phyloP scores from a whole-genome alignment of 2,113 vertebrate species.

The Hipposideros armiger region DNA sequence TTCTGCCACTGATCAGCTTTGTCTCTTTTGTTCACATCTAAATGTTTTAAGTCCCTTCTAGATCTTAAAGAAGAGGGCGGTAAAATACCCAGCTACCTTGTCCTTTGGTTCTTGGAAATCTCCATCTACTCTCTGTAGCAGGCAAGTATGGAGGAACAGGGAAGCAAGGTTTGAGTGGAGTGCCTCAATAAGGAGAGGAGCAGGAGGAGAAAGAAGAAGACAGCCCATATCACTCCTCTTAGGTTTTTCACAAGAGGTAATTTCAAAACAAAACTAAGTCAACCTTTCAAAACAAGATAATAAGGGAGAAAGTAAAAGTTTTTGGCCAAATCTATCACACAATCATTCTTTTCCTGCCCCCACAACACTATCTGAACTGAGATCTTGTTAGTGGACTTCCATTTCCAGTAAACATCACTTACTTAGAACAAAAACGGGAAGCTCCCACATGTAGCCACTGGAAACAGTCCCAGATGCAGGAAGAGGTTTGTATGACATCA shows the following conservation, averaged over 20 bases:
- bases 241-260: constrained; percentile 32
- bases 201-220: background rate
- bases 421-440: constrained; percentile 79
- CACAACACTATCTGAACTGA: constrained; percentile 71
- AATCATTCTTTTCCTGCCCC: constrained; percentile 67
- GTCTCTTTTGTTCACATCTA: background rate
- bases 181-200: background rate
- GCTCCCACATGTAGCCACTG: constrained; percentile 70
- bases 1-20: background rate
- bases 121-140: background rate
- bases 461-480: constrained; percentile 76
- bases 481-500: constrained; percentile 74
- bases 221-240: background rate
- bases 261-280: constrained; percentile 55
- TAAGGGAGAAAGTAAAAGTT: constrained; percentile 69
- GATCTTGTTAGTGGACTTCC: constrained; percentile 73
- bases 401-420: constrained; percentile 82
- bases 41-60: constrained; percentile 7
- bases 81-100: background rate
- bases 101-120: background rate
- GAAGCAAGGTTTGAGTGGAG: background rate
- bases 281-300: constrained; percentile 73
- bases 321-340: constrained; percentile 45
- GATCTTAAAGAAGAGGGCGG: background rate
- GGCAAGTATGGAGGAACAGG: background rate